A percentile compares a stretch with the other conserved stretches of the same genome.
Conservation (phyloP, 2,888 invertebrate genomes). For the Furcula furcula region DNA sequence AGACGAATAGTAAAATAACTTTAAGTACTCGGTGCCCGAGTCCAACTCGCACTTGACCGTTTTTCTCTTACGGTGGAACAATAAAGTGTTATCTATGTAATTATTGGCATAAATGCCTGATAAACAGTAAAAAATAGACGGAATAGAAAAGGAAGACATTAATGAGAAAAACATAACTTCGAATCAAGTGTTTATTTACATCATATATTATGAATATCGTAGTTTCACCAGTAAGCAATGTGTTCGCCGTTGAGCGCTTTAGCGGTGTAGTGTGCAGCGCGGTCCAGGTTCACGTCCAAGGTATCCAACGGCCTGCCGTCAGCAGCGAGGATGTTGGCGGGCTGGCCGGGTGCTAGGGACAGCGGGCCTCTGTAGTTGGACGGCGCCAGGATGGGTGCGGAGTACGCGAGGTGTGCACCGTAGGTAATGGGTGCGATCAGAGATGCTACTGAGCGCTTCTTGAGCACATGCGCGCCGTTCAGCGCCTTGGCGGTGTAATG, state of each 20-base stretch:
- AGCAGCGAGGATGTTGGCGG: slow-evolving; percentile 65
- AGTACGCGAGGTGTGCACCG: slow-evolving; percentile 26
- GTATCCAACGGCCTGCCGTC: slow-evolving; percentile 73
- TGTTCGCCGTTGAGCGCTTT: slow-evolving; percentile 21
- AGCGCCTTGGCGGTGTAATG: slow-evolving; percentile 24
- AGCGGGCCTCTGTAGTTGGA: slow-evolving; percentile 24
- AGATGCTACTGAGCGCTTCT: slow-evolving; percentile 71
- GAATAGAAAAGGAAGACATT: too few relatives aligned
- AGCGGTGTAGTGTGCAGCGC: slow-evolving; percentile 44
- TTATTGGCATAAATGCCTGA: too few relatives aligned
- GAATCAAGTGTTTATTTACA: too few relatives aligned
- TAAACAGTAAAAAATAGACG: too few relatives aligned
- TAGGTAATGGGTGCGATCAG: slow-evolving; percentile 22
- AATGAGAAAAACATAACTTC: too few relatives aligned
- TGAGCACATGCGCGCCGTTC: slow-evolving; percentile 21
- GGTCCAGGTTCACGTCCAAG: slow-evolving; percentile 70
- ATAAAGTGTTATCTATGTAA: too few relatives aligned
- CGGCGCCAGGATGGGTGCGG: slow-evolving; percentile 22
- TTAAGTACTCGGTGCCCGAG: too few relatives aligned
- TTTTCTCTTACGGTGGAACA: too few relatives aligned
- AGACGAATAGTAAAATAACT: too few relatives aligned
- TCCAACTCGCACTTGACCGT: too few relatives aligned
- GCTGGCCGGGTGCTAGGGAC: slow-evolving; percentile 70
- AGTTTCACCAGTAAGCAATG: not conserved
- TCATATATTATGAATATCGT: too few relatives aligned